Conservation (phyloP, 1,140 invertebrate species). For the Hyphantria cunea region DNA sequence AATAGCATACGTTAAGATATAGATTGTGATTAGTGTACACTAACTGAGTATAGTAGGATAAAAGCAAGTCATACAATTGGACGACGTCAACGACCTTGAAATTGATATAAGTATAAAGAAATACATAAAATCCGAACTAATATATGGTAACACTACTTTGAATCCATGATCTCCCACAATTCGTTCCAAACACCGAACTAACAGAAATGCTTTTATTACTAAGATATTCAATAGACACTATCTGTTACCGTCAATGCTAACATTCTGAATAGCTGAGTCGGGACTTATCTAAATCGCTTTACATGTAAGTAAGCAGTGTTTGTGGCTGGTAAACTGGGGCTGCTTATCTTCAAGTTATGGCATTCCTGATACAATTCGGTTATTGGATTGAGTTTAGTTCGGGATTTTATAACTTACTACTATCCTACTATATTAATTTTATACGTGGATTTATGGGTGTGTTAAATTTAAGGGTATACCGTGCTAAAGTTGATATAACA, state of each 20-base stretch:
- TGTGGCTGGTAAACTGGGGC: constrained; percentile 5
- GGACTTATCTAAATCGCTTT: constrained; percentile 36
- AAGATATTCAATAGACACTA: constrained; percentile 38
- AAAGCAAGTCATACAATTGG: no score
- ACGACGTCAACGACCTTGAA: no score
- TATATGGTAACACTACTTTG: background rate
- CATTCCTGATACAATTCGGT: constrained; percentile 11
- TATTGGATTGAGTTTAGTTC: constrained; percentile 5
- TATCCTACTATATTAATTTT: constrained; percentile 5
- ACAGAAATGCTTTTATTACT: constrained; percentile 38
- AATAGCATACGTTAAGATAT: no score
- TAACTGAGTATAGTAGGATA: no score
- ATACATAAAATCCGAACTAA: no score
- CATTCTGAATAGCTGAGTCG: constrained; percentile 30
- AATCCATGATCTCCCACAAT: constrained; percentile 17
- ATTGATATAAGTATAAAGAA: no score
- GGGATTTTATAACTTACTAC: constrained; percentile 1
- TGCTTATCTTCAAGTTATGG: constrained; percentile 26
- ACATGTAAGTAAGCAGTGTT: constrained; percentile 33
- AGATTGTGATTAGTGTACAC: no score
- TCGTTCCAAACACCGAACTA: constrained; percentile 17
- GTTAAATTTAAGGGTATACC: background rate
- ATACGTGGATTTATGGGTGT: background rate
- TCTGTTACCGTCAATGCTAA: constrained; percentile 37
- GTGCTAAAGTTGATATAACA: background rate